Evolutionary conservation across 1,140 invertebrate species (phyloP).

Genomic region (Asobara japonica): DNA sequence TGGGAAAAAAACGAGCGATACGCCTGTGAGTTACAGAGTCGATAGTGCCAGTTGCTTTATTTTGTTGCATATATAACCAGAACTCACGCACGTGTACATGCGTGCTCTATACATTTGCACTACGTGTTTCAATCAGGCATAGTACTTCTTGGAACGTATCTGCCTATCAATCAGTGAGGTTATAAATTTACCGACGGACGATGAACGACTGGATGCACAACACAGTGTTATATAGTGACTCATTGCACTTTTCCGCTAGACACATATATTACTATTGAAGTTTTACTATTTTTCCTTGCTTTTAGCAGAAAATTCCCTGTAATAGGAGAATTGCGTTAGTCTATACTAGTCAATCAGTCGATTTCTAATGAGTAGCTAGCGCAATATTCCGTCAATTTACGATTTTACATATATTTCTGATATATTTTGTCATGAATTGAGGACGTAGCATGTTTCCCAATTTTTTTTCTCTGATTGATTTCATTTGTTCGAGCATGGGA

Average conservation of each 20-base stretch:
- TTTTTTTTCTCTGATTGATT: no score
- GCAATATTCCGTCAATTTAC: no score
- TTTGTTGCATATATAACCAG: slow-evolving; percentile 27
- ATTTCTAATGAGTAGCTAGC: no score
- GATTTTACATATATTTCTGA: no score
- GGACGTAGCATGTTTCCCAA: no score
- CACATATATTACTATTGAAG: neutral
- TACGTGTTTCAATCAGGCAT: slow-evolving; percentile 59
- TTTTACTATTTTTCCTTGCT: neutral
- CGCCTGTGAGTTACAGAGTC: slow-evolving; percentile 5
- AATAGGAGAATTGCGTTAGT: neutral
- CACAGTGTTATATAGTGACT: neutral
- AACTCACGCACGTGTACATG: slow-evolving; percentile 37
- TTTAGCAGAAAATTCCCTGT: neutral
- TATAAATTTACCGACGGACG: slow-evolving; percentile 52
- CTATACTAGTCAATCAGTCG: neutral
- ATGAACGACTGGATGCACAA: slow-evolving; percentile 32
- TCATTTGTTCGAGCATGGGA: no score
- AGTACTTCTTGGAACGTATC: slow-evolving; percentile 63
- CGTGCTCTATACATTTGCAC: slow-evolving; percentile 32
- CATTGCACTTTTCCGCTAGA: neutral
- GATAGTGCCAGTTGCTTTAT: slow-evolving; percentile 2
- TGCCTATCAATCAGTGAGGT: slow-evolving; percentile 57
- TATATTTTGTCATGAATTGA: no score
- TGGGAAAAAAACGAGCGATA: neutral